Percentiles rank a stretch among this genome's conserved stretches.
Conservation (phyloP, 2,797 vertebrate species). For the Dromococcyx pavoninus region DNA sequence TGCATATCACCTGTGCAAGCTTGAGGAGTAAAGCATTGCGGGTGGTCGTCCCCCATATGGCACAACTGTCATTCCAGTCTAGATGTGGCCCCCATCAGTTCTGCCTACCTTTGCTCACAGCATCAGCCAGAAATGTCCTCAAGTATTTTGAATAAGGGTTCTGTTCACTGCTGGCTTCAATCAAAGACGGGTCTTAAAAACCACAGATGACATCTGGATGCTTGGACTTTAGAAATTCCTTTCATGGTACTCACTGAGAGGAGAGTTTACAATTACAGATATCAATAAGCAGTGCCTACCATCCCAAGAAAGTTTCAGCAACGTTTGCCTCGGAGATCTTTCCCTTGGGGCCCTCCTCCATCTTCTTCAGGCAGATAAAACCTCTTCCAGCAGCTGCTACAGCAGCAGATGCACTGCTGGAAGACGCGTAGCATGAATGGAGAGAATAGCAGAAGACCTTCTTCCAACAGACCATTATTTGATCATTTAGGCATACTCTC, state of each 20-base stretch:
- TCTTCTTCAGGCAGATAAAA: background rate
- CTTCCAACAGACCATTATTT: background rate
- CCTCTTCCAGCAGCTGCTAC: background rate
- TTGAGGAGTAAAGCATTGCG: background rate
- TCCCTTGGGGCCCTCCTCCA: background rate
- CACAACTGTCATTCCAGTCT: background rate
- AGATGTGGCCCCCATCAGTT: background rate
- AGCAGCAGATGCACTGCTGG: background rate
- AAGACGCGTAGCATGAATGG: background rate
- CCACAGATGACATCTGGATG: background rate
- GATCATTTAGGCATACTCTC: rapidly evolving
- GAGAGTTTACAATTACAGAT: background rate
- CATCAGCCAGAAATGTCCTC: background rate
- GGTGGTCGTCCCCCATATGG: rapidly evolving
- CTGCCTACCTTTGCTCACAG: background rate
- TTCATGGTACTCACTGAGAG: background rate
- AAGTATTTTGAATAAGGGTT: background rate
- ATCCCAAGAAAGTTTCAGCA: background rate
- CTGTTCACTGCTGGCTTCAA: background rate
- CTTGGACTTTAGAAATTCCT: background rate
- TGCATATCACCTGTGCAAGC: background rate
- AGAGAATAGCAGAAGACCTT: background rate
- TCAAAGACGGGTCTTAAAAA: background rate
- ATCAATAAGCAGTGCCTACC: background rate
- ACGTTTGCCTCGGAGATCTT: background rate